Conservation (phyloP, 1,140 invertebrate genomes). For the Tetramorium parvispinum region DNA sequence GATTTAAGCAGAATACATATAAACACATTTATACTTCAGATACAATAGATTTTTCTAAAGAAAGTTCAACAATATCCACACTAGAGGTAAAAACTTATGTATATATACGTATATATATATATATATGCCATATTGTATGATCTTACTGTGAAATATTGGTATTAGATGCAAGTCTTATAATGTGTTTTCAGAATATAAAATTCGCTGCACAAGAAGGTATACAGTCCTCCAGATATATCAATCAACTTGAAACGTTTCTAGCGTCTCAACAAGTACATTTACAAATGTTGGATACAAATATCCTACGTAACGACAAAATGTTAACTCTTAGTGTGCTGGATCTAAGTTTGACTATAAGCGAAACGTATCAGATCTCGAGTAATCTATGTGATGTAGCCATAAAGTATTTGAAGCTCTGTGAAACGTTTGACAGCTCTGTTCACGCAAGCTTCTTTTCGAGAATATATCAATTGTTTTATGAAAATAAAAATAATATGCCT, state of each 20-base stretch:
- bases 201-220: conserved; percentile 76
- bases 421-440: conserved; percentile 72
- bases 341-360: conserved; percentile 77
- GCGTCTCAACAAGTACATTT: conserved; percentile 77
- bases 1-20: conserved; percentile 72
- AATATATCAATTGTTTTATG: conserved; percentile 75
- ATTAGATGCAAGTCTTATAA: not conserved
- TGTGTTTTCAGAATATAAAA: conserved; percentile 77
- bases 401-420: conserved; percentile 77
- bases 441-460: conserved; percentile 72
- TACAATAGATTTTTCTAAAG: conserved; percentile 49
- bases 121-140: not conserved
- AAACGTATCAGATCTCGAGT: conserved; percentile 65
- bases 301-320: conserved; percentile 71
- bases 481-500: conserved; percentile 65
- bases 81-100: conserved; percentile 67
- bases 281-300: conserved; percentile 60
- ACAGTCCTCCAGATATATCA: conserved; percentile 75
- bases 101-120: not conserved
- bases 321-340: conserved; percentile 78
- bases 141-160: not conserved
- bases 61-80: conserved; percentile 62
- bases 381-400: conserved; percentile 77
- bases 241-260: conserved; percentile 80
- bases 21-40: conserved; percentile 61